Evolutionary conservation across 1,140 invertebrate species (phyloP), one percentile per base, ranked within the genome.

Genomic region (Drosophila prosaltans): DNA sequence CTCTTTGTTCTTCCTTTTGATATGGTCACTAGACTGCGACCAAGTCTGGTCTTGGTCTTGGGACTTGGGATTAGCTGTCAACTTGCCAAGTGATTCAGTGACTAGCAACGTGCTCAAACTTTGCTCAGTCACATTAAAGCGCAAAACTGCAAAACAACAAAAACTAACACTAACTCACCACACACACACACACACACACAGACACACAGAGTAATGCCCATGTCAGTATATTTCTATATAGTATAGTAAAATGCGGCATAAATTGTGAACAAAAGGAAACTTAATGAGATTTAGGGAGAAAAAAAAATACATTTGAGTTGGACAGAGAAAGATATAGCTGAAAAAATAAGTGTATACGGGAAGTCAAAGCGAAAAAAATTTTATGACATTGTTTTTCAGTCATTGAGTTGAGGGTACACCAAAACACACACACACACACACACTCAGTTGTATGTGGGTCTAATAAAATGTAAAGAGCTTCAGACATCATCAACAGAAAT

Each of bases 211-310:
- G 9, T 10, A 51, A 48, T 21, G 16, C 43, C 43, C 43, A 48
- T 48, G 16, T 24, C 45, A 48, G 45, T 24, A n/a, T 48, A 24
- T 48, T 8, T 30, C 2, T 30, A 30, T 30, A 30, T 30, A 10
- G 32, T 26, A 48, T 51, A 51, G 45, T 51, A 51, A 26, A 51
- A 51, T 51, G 45, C 43, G 63, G 45, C 30, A 72, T 66, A 51
- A 64, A 77, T 61, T 58, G 65, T 60, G 68, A 10, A 40, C 24
- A 55, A 60, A 16, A 65, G 73, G 65, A 65, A 58, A 78, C 77
- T 89, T 88, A 89, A 88, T 88, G 84, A 88, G 84, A 80, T 84
- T 80, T 80, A 88, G 70, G 72, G 32, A 48, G 55, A 43, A 68
- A 51, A 67, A 36, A 65, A 2, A 30, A 30, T 11, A n/a, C 32